Base-by-base conservation (phyloP, 2,113 vertebrate genomes). In the Larimichthys polyactis region DNA sequence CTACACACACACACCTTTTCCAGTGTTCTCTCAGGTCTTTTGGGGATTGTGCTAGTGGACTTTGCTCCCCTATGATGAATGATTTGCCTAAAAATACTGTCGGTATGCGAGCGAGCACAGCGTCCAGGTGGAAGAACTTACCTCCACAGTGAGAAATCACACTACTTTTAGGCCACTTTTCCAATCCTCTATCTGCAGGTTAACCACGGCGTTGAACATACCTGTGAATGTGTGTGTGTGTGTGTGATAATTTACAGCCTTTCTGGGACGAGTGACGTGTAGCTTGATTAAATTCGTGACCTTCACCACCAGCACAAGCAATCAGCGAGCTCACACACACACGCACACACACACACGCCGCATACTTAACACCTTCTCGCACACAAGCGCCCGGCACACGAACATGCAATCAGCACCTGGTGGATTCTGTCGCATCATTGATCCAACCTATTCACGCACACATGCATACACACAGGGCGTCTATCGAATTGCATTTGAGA, bases 281-380 rank as follows among this genome's bases (percentile, higher is more conserved):
- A 73, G 83, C 91, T 94, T 94, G 94, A 95, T 95, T 95, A 94
- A 95, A 95, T 92, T 91, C 73, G 40, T 93, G 94, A 95, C 94
- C 94, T 96, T 95, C 94, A 92, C 82, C 83, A 40, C 78, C 71
- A 85, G 79, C 88, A 87, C 91, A 90, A 85, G 91, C 90, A 95
- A 94, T 95, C 94, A 92, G 89, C 80, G 43, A 64, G 75, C 48
- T 14, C 78, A 85, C 81, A 79, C 83, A 2, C 27, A 27, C 27
- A 27, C 27, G 2, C 27, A 27, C 27, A 27, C 27, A 86, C 79
- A 52, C 57, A 74, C 62, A 24, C 36, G 60, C 70, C 10, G 73
- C 86, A 76, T 86, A 88, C 88, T 89, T 88, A 91, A 87, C 90
- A 89, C 85, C 63, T 59, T 76, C 78, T 69, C 11, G 17, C 78